Conservation (phyloP, 2,888 invertebrate species). For the Cephus pulcher region DNA sequence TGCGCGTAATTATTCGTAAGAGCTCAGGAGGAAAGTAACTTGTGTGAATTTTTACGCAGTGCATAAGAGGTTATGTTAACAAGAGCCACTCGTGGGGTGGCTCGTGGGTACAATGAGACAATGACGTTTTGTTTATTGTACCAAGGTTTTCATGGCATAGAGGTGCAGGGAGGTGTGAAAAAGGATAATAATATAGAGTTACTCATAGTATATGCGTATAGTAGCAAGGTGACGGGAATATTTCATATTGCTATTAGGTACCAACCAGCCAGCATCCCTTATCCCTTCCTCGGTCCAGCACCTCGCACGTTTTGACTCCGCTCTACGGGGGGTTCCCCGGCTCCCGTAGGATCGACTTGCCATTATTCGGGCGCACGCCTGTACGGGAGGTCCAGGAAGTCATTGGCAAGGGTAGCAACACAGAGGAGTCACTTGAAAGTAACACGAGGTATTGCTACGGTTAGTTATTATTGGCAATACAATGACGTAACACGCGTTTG, state of each 20-base stretch:
- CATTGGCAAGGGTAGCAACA: slow-evolving; percentile 27
- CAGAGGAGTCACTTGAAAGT: slow-evolving; percentile 23
- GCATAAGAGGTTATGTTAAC: not conserved
- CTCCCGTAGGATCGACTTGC: slow-evolving; percentile 20
- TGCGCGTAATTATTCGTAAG: not conserved
- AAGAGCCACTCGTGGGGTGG: slow-evolving; percentile 4
- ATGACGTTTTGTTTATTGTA: slow-evolving; percentile 56
- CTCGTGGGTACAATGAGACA: slow-evolving; percentile 48
- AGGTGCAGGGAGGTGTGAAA: slow-evolving; percentile 64
- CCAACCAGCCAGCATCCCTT: slow-evolving; percentile 40
- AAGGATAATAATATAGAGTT: slow-evolving; percentile 66
- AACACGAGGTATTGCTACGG: slow-evolving; percentile 29
- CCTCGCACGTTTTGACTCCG: slow-evolving; percentile 23
- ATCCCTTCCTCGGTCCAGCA: slow-evolving; percentile 31
- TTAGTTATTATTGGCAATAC: not conserved
- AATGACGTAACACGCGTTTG: slow-evolving; percentile 2
- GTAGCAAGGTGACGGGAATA: slow-evolving; percentile 43
- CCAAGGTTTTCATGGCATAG: slow-evolving; percentile 41
- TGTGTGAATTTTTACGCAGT: not conserved
- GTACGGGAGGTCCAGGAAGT: slow-evolving; percentile 39
- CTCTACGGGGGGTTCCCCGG: slow-evolving; percentile 27
- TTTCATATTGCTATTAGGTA: slow-evolving; percentile 45
- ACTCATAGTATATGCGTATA: slow-evolving; percentile 33
- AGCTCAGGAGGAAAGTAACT: not conserved
- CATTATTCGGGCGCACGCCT: slow-evolving; percentile 25